Base-by-base conservation (phyloP, 2,888 invertebrate species). In the Stenolophus ochropezus region DNA sequence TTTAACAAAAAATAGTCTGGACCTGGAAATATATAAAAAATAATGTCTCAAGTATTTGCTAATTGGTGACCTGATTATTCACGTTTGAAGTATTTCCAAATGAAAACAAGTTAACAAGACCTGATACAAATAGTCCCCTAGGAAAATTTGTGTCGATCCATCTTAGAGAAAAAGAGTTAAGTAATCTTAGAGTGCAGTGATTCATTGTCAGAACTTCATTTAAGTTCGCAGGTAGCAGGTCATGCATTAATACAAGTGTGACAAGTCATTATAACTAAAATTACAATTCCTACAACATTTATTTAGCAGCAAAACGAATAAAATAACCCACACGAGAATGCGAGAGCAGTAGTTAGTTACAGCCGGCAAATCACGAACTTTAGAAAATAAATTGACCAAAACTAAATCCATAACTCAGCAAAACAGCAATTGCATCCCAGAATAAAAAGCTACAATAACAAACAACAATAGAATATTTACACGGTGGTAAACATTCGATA, bases 401-500 rank as follows among this genome's bases (percentile, higher is more conserved):
- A 69, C 65, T 33, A 27, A 69, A 69, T 18, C 33, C 65, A 69
- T 69, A 69, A 69, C 33, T 69, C 33, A 69, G 4, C 14, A 27
- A 23, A 61, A 27, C 61, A 27, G 21, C 61, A 33, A 69, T 33
- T 69, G 65, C 65, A 69, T 65, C 33, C 27, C 16, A 16, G 61
- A 61, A 23, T 25, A 69, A 69, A 69, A 69, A 27, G 33, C 65
- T 18, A 69, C 65, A 69, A 69, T 69, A 69, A 61, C 61, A 71
- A 1, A 5, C 27, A 33, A 69, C 69, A 69, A 69, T 69, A 69
- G 69, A 69, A 69, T 69, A 69, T 69, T 69, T 69, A 69, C 69
- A 69, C 49, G 73, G 73, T 73, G 23, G 16, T 73, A 75, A 75
- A 53, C 53, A 75, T 75, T 75, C 75, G 27, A 75, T 75, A 75